phyloP scores from a whole-genome alignment of 2,888 invertebrate species.

The Andrena flavipes region DNA sequence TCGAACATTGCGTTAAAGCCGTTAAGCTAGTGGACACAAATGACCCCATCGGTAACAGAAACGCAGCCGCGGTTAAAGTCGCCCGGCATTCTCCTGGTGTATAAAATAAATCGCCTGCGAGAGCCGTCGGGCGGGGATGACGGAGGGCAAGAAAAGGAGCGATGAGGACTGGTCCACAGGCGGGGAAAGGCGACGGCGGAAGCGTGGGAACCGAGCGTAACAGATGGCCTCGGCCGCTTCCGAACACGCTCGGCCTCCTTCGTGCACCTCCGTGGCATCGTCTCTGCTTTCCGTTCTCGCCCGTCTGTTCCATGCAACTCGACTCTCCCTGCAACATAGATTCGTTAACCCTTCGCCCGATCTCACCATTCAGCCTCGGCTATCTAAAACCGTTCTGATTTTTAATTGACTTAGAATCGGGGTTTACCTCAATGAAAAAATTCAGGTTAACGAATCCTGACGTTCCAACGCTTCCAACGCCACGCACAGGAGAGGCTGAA shows the following conservation, averaged over 20 bases:
- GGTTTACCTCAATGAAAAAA: not conserved
- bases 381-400: not conserved
- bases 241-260: conserved; percentile 76
- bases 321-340: conserved; percentile 44
- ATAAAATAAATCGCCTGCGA: conserved; percentile 56
- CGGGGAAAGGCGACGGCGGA: conserved; percentile 78
- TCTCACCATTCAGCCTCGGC: not conserved
- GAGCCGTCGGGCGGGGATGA: conserved; percentile 28
- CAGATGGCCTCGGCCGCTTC: conserved; percentile 80
- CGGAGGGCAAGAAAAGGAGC: conserved; percentile 57
- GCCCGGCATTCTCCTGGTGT: conserved; percentile 46
- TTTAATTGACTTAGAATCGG: too few relatives aligned
- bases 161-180: conserved; percentile 64
- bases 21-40: conserved; percentile 30
- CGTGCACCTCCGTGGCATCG: conserved; percentile 66
- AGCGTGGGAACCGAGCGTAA: conserved; percentile 84
- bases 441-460: not conserved
- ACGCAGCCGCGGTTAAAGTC: conserved; percentile 51
- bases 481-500: not conserved
- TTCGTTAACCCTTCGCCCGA: conserved; percentile 15
- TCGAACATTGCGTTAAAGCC: not conserved
- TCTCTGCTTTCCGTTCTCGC: conserved; percentile 58
- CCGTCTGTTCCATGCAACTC: conserved; percentile 37
- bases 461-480: not conserved
- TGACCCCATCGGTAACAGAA: conserved; percentile 38